These are phyloP conservation scores for Orycteropus afer DNA, from an alignment of 2,113 vertebrate genomes.

Conservation along the genomic window DNA sequence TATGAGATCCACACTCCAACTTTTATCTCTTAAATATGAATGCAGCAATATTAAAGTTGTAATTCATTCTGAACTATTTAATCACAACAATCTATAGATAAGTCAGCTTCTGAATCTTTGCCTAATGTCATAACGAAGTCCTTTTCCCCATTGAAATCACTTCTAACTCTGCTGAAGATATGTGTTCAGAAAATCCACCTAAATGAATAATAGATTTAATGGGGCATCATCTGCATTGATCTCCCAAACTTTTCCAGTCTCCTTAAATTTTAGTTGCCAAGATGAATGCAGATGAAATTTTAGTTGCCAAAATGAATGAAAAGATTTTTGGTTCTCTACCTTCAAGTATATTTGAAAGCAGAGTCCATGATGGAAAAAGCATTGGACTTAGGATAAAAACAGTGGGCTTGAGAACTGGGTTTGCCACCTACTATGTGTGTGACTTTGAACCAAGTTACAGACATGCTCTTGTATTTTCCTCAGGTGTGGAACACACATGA, in stretches of 20 bases:
- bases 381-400: neutral
- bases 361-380: neutral
- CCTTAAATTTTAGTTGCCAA: slow-evolving; percentile 28
- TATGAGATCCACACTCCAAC: slow-evolving; percentile 22
- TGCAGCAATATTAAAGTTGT: neutral
- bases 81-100: slow-evolving; percentile 45
- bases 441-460: neutral
- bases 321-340: neutral
- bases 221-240: slow-evolving; percentile 31
- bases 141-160: slow-evolving; percentile 30
- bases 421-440: neutral
- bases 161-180: slow-evolving; percentile 48
- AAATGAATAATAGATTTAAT: slow-evolving; percentile 68
- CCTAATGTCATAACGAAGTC: slow-evolving; percentile 27
- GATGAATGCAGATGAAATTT: neutral
- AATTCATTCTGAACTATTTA: slow-evolving; percentile 49
- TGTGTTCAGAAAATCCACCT: slow-evolving; percentile 27
- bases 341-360: neutral
- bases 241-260: neutral
- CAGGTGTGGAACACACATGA: neutral
- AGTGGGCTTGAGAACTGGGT: neutral
- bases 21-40: slow-evolving; percentile 65
- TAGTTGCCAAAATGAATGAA: neutral
- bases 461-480: neutral
- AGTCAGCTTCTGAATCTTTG: slow-evolving; percentile 18